Conservation (phyloP, 2,113 vertebrate species). For the Cepphus grylle region DNA sequence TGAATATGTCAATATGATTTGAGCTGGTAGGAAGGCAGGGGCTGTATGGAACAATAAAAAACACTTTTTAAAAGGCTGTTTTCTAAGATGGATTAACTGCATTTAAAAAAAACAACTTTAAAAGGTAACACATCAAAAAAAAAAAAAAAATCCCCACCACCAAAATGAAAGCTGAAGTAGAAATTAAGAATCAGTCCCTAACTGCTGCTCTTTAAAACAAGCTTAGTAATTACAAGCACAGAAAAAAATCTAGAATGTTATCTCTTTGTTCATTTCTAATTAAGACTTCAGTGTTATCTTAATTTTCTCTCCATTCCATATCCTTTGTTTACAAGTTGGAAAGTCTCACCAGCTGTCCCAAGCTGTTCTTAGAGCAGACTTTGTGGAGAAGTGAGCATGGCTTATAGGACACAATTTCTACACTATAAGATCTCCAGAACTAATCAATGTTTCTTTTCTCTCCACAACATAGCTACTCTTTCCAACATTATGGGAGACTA, state of each 20-base stretch:
- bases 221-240: background rate
- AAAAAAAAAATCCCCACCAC: background rate
- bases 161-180: background rate
- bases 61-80: background rate
- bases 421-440: background rate
- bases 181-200: background rate
- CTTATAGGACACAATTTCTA: background rate
- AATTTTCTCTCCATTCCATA: background rate
- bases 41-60: background rate
- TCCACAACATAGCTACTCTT: background rate
- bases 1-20: background rate
- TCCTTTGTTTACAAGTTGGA: background rate
- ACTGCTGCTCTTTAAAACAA: background rate
- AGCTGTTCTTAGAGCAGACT: background rate
- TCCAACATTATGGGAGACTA: background rate
- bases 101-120: background rate
- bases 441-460: background rate
- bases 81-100: background rate
- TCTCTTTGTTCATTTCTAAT: background rate
- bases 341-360: background rate
- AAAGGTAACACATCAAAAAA: background rate
- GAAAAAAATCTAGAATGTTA: background rate
- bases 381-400: background rate
- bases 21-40: background rate
- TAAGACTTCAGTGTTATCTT: background rate